Conservation (phyloP, 2,888 invertebrate genomes). For the Hydriomena furcata region DNA sequence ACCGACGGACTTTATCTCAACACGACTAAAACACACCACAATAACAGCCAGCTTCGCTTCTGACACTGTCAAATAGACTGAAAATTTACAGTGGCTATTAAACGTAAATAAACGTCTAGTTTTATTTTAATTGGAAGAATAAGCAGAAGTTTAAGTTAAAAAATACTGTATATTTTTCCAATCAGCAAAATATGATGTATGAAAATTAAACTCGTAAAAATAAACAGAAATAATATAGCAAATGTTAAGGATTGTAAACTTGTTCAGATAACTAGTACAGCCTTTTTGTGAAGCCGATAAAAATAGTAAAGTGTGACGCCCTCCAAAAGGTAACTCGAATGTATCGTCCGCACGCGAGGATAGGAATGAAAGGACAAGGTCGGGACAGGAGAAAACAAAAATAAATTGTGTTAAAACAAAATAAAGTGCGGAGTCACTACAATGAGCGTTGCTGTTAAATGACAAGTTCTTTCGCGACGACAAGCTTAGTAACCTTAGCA, state of each 20-base stretch:
- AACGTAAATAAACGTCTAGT: background rate
- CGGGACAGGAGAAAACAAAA: slow-evolving; percentile 45
- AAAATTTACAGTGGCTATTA: slow-evolving; percentile 10
- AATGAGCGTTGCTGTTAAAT: slow-evolving; percentile 36
- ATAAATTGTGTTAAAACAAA: slow-evolving; percentile 45
- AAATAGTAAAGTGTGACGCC: slow-evolving; percentile 24
- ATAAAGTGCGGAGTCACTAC: slow-evolving; percentile 52
- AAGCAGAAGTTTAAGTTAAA: too few species aligned
- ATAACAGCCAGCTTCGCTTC: slow-evolving; percentile 39
- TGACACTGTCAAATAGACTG: slow-evolving; percentile 16
- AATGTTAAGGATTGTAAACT: background rate
- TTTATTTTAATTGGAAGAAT: too few species aligned
- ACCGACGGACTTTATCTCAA: slow-evolving; percentile 41
- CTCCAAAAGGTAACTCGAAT: slow-evolving; percentile 24
- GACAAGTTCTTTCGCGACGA: slow-evolving; percentile 10
- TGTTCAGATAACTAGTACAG: background rate
- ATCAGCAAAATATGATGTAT: too few species aligned
- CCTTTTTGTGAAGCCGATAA: background rate
- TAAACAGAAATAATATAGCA: too few species aligned
- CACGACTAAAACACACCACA: slow-evolving; percentile 20
- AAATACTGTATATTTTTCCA: too few species aligned
- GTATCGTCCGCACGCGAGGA: slow-evolving; percentile 48
- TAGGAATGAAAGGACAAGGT: slow-evolving; percentile 51
- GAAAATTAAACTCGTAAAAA: too few species aligned
- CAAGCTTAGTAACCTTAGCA: slow-evolving; percentile 3